Evolutionary conservation across 2,797 vertebrate species (phyloP).

Genomic region (Alcedo atthis): DNA sequence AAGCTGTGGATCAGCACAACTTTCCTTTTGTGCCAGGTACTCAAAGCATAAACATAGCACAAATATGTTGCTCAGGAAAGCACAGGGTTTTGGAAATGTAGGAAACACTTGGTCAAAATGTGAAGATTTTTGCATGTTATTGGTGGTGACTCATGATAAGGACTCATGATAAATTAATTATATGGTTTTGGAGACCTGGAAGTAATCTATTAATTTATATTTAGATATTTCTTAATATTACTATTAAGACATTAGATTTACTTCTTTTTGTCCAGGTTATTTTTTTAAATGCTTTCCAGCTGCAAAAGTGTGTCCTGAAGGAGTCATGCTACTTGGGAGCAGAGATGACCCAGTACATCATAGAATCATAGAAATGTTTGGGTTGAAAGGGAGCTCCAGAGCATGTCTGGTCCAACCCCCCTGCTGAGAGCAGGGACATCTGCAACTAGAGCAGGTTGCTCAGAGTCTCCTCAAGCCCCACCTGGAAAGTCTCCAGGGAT

Average conservation of each 20-base stretch:
- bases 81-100: background rate
- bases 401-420: too few relatives aligned
- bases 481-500: too few relatives aligned
- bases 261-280: background rate
- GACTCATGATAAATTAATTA: background rate
- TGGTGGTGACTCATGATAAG: background rate
- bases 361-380: too few relatives aligned
- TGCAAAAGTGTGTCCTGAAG: background rate
- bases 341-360: background rate
- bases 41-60: background rate
- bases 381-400: too few relatives aligned
- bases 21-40: background rate
- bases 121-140: background rate
- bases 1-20: background rate
- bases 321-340: background rate
- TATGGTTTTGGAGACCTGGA: background rate
- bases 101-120: background rate
- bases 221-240: background rate
- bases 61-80: background rate
- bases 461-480: too few relatives aligned
- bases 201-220: background rate
- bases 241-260: background rate
- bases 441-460: too few relatives aligned
- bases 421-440: too few relatives aligned
- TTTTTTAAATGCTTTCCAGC: background rate